Base-by-base conservation (phyloP, 2,888 invertebrate genomes). In the Druceiella hillmani region DNA sequence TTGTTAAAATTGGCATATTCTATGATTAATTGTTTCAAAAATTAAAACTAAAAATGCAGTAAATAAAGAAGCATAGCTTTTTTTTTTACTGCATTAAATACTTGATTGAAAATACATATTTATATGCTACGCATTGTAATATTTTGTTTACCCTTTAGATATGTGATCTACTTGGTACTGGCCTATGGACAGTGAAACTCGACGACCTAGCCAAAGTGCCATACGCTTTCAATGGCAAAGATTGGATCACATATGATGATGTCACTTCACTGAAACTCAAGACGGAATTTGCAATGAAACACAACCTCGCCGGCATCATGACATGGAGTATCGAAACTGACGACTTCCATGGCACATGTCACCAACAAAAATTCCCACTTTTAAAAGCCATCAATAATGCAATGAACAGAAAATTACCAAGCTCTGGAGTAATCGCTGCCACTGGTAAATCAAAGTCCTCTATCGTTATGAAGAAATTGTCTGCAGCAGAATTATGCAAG, bases 321-420 rank as follows among this genome's bases (percentile, higher is more conserved):
- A 53, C 83, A 0, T 89, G 88, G 88, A 82, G 84, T 27, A 67
- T 88, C 6, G 89, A 89, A 55, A 82, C 82, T 3, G 88, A 88
- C 50, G 88, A 88, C 53, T 83, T 84, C 51, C 63, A 55, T 7
- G 83, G 81, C 1, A 48, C 55, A 1, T 85, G 85, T 49, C 76
- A 78, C 1, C 53, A 51, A 3, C 67, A 66, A 20, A 65, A 64
- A 30, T 81, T 73, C 56, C 79, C 82, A 1, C 57, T 88, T 3
- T 51, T 87, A 10, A 73, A 56, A 17, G 60, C 74, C 4, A 74
- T 87, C 29, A 79, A 81, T 45, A 48, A 34, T 6, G 61, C 57
- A 15, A 44, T 64, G 11, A 46, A 43, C 38, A 29, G 36, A 12
- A 4, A 11, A 26, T 11, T 24, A 11, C 16, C 6, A 5, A n/a